These are phyloP conservation scores for Accipiter virgatus DNA, from an alignment of 2,113 vertebrate genomes.

Conservation along the genomic window DNA sequence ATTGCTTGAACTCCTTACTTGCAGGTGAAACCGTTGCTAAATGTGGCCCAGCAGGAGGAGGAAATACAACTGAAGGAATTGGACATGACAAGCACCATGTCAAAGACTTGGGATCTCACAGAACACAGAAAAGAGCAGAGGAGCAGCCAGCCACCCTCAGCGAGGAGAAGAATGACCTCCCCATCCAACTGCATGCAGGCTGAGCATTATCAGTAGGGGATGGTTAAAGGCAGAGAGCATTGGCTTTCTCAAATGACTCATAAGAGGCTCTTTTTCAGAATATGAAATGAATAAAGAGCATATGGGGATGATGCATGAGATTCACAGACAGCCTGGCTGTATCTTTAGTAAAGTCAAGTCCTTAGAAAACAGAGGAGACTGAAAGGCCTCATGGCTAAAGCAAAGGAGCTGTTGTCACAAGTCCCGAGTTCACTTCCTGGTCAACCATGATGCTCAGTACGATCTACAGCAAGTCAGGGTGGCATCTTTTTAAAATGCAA, in stretches of 20 bases:
- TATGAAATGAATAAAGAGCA: background rate
- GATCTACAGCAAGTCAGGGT: background rate
- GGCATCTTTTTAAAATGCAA: background rate
- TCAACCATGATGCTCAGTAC: background rate
- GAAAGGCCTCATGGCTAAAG: background rate
- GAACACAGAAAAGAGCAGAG: constrained; percentile 19
- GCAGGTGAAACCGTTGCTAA: constrained; percentile 47
- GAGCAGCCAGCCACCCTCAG: constrained; percentile 22
- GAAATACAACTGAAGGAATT: constrained; percentile 49
- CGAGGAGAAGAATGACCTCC: constrained; percentile 47
- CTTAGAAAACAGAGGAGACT: background rate
- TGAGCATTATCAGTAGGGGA: background rate
- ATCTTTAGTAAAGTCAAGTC: background rate
- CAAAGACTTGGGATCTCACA: constrained; percentile 15
- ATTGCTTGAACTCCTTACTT: background rate
- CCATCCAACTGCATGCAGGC: constrained; percentile 40
- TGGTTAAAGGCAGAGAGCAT: background rate
- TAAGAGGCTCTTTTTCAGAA: background rate
- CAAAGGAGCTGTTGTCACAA: background rate
- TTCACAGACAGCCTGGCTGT: background rate
- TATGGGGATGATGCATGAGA: background rate
- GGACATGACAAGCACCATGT: constrained; percentile 4
- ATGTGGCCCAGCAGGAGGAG: constrained; percentile 17
- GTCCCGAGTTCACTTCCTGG: background rate
- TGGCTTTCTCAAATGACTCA: background rate